Evolutionary conservation across 1,140 invertebrate genomes (phyloP).

Genomic region (fruit fly (Drosophila melanogaster)): Release_6_plus_ISO1_MT NT_033779.5:18032501-18033000

Average conservation of each 20-base stretch:
- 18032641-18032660: slow-evolving; percentile 69
- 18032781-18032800: slow-evolving; percentile 16
- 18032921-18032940: slow-evolving; percentile 13
- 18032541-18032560: neutral
- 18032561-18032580: slow-evolving; percentile 39
- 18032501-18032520: slow-evolving; percentile 41
- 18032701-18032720: slow-evolving; percentile 35
- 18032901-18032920: slow-evolving; percentile 41
- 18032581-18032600: slow-evolving; percentile 45
- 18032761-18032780: slow-evolving; percentile 10
- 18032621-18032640: slow-evolving; percentile 59
- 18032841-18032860: slow-evolving; percentile 36
- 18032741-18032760: slow-evolving; percentile 21
- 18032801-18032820: slow-evolving; percentile 56
- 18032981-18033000: neutral
- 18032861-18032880: slow-evolving; percentile 52
- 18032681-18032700: slow-evolving; percentile 27
- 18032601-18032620: slow-evolving; percentile 70
- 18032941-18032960: slow-evolving; percentile 52
- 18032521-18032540: slow-evolving; percentile 47
- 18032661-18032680: slow-evolving; percentile 10
- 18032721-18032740: slow-evolving; percentile 28
- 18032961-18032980: slow-evolving; percentile 64
- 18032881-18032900: slow-evolving; percentile 19
- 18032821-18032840: slow-evolving; percentile 30